Base-by-base conservation (phyloP, 1,140 invertebrate species). In the Drosophila equinoxialis region DNA sequence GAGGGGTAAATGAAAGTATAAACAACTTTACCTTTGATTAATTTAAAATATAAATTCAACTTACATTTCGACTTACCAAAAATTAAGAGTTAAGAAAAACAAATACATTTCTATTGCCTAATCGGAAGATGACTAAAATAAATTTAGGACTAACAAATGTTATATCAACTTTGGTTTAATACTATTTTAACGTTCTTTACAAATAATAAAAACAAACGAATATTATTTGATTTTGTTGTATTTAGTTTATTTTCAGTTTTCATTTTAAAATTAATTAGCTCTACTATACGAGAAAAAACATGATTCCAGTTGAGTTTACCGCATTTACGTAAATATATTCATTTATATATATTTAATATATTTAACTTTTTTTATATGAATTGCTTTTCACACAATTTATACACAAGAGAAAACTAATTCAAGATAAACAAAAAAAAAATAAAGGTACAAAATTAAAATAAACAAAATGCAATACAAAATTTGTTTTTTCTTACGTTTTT, bases 231-330 rank as follows among this genome's bases (percentile, higher is more conserved):
- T 74, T 81, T 77, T 71, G 72, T 81, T 74, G 81, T 67, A 77
- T 58, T 59, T 75, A 75, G 55, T 70, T 68, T 33, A 67, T 68
- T 65, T 45, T 61, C 13, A 35, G 65, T 65, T 39, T 73, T 63
- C 37, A 74, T 71, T 79, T 68, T 85, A 85, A 77, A 75, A 78
- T 86, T 85, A 85, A 86, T 69, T 86, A 77, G 79, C 70, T 74
- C 79, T 82, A 83, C 68, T 76, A 74, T 68, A 67, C 74, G 45
- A 71, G 73, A 30, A 77, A 74, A 77, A 71, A 79, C 69, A 72
- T 58, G 35, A 67, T 48, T 48, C 45, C 45, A 48, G 14, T 30
- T 20, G 45, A 48, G 17, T 8, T 23, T 10, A 51, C 20, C 5
- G 45, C 20, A 48, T 48, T 48, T 20, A 48, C 17, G 45, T 48